Evolutionary conservation across 53 echinoderm and acorn worm genomes (phyloP).

Genomic region (Hippasteria phrygiana): DNA sequence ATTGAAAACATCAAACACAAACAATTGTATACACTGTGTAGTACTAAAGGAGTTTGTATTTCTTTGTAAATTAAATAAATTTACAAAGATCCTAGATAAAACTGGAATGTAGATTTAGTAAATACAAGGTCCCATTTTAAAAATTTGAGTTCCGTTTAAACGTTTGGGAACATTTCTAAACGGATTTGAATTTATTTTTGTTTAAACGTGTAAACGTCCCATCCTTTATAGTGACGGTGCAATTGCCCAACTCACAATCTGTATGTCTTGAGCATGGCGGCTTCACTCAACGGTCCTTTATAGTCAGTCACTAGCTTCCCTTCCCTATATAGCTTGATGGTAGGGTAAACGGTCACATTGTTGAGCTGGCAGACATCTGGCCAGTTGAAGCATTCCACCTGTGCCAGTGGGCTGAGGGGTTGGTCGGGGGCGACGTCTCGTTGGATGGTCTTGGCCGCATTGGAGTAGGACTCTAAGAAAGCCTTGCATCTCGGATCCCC

Average conservation of each 20-base stretch:
- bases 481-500: constrained; percentile 91
- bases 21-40: too few relatives aligned
- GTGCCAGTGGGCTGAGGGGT: constrained; percentile 74
- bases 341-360: constrained; percentile 92
- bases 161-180: too few relatives aligned
- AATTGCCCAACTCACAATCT: constrained; percentile 71
- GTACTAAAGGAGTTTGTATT: too few relatives aligned
- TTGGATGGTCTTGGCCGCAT: constrained; percentile 65
- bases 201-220: too few relatives aligned
- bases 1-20: too few relatives aligned
- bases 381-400: constrained; percentile 95
- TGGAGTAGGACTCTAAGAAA: constrained; percentile 76
- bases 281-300: constrained; percentile 72
- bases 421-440: constrained; percentile 12
- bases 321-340: constrained; percentile 78
- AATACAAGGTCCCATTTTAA: too few relatives aligned
- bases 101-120: too few relatives aligned
- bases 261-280: constrained; percentile 70
- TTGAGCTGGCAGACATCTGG: constrained; percentile 90
- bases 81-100: too few relatives aligned
- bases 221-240: too few relatives aligned
- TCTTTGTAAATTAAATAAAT: too few relatives aligned
- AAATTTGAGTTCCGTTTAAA: too few relatives aligned
- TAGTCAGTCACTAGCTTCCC: constrained; percentile 67
- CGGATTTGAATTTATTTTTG: too few relatives aligned